Evolutionary conservation across 1,140 invertebrate species (phyloP).

Genomic region (Gryllus bimaculatus): DNA sequence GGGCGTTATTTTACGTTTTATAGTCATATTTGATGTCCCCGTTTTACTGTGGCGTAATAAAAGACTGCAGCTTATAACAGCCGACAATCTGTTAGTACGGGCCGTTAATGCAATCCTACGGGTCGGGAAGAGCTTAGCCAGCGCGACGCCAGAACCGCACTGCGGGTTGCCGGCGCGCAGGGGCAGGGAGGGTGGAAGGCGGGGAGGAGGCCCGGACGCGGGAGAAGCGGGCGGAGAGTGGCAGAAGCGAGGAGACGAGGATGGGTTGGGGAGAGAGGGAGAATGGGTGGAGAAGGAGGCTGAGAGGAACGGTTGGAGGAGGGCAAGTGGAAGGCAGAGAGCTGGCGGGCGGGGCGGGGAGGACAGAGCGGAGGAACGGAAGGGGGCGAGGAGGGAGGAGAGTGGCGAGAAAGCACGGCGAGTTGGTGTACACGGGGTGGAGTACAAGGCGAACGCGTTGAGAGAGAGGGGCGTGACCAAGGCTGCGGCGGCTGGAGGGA

Average conservation of each 20-base stretch:
- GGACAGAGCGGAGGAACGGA: too few species aligned
- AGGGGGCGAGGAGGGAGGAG: too few species aligned
- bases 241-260: background rate
- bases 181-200: too few species aligned
- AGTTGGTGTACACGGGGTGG: background rate
- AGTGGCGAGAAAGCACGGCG: background rate
- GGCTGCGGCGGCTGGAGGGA: background rate
- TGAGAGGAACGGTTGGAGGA: background rate
- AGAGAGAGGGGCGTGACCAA: background rate
- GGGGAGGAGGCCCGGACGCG: too few species aligned
- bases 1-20: conserved; percentile 1
- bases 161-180: background rate
- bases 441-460: too few species aligned
- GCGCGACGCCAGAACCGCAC: background rate
- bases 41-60: background rate
- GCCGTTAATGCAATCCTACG: background rate
- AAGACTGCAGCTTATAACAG: conserved; percentile 4
- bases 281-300: background rate
- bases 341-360: too few species aligned
- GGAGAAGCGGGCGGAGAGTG: background rate
- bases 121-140: background rate
- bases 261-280: background rate
- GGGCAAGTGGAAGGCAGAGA: too few species aligned
- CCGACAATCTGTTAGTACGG: conserved; percentile 3
- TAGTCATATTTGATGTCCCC: background rate